Base-by-base conservation (phyloP, 2,797 vertebrate genomes). In the Mallotus villosus region DNA sequence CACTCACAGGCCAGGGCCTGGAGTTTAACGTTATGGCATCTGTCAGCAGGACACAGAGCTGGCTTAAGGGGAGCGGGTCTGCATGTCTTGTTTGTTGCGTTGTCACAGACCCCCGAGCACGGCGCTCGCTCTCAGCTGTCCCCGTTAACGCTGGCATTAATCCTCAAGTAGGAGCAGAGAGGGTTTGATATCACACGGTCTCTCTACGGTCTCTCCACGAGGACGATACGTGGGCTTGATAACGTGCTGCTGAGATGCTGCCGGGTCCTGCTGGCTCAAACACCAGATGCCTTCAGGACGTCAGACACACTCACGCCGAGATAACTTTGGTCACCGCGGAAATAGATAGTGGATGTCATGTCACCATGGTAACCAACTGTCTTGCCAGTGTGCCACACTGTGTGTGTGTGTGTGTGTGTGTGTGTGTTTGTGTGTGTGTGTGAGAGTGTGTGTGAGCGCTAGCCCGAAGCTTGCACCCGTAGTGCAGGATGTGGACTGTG, bases 21-120 rank as follows among this genome's bases (percentile, higher is more conserved):
- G 71, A 77, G 74, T 71, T 73, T 79, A 70, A 74, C 65, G 75
- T 81, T 84, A 84, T 80, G 67, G 74, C 83, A 85, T 85, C 82
- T 85, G 86, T 86, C 84, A 85, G 80, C 81, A 61, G 73, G 82
- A 80, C 80, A 72, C 71, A 46, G 74, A 66, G 70, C 70, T 16
- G 79, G 84, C 83, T 85, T 84, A 85, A 34, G 82, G 75, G 79
- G 79, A 72, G 73, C 68, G 70, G 67, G 68, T 74, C 19, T 37
- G 17, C 3, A 7, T 24, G 41, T 46, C 4, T 85, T 85, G 78
- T 82, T 83, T 74, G 75, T 76, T 78, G 74, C 75, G 32, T 71
- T 80, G 72, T 81, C 78, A 78, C 68, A 69, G 60, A 61, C 41
- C 69, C 67, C 68, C 59, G 3, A n/a, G 9, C 49, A n/a, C 12